Percentiles rank a stretch among this genome's conserved stretches.
Evolutionary conservation across 2,113 vertebrate genomes (phyloP).

Genomic region (Cygnus buccinator): DNA sequence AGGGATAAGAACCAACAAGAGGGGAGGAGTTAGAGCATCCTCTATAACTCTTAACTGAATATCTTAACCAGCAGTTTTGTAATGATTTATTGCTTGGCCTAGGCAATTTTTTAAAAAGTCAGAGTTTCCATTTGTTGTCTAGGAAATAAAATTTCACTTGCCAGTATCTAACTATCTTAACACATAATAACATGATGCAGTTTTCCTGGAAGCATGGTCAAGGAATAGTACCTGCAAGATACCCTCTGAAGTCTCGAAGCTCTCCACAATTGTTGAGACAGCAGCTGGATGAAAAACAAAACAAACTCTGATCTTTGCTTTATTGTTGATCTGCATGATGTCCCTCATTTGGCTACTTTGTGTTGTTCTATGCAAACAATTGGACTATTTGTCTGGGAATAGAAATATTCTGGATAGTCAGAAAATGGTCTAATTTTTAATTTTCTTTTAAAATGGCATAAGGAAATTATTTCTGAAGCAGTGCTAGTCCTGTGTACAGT

Average conservation of each 20-base stretch:
- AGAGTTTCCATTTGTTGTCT: not conserved
- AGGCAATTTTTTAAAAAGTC: not conserved
- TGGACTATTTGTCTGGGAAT: not conserved
- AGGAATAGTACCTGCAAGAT: not conserved
- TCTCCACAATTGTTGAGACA: not conserved
- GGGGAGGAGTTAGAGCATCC: not conserved
- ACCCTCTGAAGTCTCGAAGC: not conserved
- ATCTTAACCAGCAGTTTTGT: not conserved
- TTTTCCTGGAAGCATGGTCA: not conserved
- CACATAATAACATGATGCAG: not conserved
- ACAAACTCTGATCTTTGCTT: not conserved
- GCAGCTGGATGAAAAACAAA: not conserved
- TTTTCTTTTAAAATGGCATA: not conserved
- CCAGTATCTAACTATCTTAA: not conserved
- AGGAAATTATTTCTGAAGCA: slow-evolving; percentile 19
- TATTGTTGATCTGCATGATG: not conserved
- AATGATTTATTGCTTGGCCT: not conserved
- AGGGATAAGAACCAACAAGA: not conserved
- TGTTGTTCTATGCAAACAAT: slow-evolving; percentile 10
- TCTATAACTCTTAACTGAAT: not conserved
- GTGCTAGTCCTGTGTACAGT: not conserved
- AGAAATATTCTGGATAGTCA: not conserved
- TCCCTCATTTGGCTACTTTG: not conserved
- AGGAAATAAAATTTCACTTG: not conserved
- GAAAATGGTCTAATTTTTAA: not conserved